Evolutionary conservation across 1,140 invertebrate genomes (phyloP), one percentile per base, ranked within the genome.

Genomic region (Drosophila gunungcola): DNA sequence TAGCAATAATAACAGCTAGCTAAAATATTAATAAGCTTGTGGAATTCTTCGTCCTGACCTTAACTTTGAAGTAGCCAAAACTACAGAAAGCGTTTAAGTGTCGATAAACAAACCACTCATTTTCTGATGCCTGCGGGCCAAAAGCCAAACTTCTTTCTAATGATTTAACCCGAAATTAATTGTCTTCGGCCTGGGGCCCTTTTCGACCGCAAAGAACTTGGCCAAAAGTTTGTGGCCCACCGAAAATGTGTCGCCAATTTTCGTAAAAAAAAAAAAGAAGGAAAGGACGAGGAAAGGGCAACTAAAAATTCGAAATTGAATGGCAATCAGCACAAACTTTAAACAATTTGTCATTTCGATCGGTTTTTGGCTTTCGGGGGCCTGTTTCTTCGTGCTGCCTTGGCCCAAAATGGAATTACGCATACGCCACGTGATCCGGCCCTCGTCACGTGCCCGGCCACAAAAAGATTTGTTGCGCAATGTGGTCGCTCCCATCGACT

Each of bases 341-440:
- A 29, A 21, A 56, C 42, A 69, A 70, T 69, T 70, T 70, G 69
- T 70, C 67, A 70, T 55, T 68, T 10, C 16, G 27, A 55, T 69
- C 10, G 32, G 48, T 46, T 46, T 32, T 21, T 21, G 16, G 16
- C 16, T 21, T 45, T 21, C 9, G 13, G 32, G 41, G 21, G 21
- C 9, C 13, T 0, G 16, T 13, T 45, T 25, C 43, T 70, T 70
- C 42, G 51, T 70, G 64, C 51, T 42, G 64, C 64, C 64, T 70
- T 70, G 43, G 52, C 64, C 70, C 12, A 64, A 55, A 74, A 74
- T 56, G 42, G 72, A 52, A 74, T 65, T 67, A 75, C 73, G 62
- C 73, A 76, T 76, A 76, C 72, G 73, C 73, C 73, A 76, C 73
- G 73, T 76, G 73, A 76, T 58, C 63, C 73, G 27, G 62, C 25